phyloP scores from a whole-genome alignment of 2,113 vertebrate genomes.

The Atlantisia rogersi region DNA sequence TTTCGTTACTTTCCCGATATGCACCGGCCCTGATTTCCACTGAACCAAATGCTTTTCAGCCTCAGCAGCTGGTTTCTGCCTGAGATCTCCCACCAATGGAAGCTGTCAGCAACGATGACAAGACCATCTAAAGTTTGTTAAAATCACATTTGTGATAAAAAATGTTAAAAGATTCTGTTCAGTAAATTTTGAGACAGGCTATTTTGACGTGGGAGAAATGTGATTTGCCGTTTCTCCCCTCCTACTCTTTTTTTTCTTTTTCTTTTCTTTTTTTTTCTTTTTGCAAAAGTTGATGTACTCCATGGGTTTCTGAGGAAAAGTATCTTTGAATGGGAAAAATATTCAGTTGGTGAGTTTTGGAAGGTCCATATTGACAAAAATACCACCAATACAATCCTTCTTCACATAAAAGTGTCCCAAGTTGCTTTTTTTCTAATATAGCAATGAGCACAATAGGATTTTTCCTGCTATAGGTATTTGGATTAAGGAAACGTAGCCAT shows the following conservation, averaged over 20 bases:
- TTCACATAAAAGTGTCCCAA: not conserved
- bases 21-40: not conserved
- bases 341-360: not conserved
- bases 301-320: not conserved
- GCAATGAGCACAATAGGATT: not conserved
- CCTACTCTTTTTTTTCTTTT: too few relatives aligned
- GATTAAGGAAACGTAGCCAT: not conserved
- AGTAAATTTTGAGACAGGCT: not conserved
- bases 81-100: not conserved
- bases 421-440: not conserved
- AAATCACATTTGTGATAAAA: not conserved
- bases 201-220: not conserved
- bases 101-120: not conserved
- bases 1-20: not conserved
- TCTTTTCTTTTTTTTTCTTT: not conserved
- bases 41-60: rapidly evolving
- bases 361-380: not conserved
- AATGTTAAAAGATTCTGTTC: not conserved
- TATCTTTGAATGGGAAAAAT: not conserved
- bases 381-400: not conserved
- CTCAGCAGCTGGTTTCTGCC: not conserved
- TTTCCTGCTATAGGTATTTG: not conserved
- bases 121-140: not conserved
- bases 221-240: not conserved
- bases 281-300: not conserved